Percentiles rank a stretch among this genome's conserved stretches.
Evolutionary conservation across 2,113 vertebrate genomes (phyloP).

Genomic region (Rostratula benghalensis): DNA sequence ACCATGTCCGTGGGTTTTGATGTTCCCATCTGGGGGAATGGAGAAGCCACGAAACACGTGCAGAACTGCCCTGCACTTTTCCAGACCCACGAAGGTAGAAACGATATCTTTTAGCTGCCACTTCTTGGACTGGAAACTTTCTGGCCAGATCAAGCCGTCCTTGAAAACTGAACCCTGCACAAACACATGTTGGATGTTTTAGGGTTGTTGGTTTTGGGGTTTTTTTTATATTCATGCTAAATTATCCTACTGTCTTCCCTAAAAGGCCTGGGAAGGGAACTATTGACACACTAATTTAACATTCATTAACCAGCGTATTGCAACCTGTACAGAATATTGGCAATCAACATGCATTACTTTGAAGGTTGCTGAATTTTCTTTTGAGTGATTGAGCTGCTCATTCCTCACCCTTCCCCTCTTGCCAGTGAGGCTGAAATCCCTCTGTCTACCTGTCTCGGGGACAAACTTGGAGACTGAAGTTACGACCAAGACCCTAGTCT

Average conservation of each 20-base stretch:
- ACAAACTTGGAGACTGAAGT: background rate
- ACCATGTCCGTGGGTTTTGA: background rate
- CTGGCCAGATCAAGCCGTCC: background rate
- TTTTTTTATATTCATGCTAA: background rate
- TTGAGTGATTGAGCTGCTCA: background rate
- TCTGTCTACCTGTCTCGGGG: background rate
- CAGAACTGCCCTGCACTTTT: background rate
- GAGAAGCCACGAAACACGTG: background rate
- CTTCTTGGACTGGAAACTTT: background rate
- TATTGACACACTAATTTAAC: slow-evolving; percentile 15
- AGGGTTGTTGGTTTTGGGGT: background rate
- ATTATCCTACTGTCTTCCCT: background rate
- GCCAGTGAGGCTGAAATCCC: background rate
- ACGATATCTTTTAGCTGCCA: background rate
- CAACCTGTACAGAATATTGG: background rate
- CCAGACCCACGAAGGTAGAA: background rate
- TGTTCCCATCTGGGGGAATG: background rate
- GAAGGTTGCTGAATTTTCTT: slow-evolving; percentile 21
- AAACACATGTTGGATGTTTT: background rate
- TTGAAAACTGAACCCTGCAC: background rate
- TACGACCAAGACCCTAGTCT: rapidly evolving
- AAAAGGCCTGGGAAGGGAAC: background rate
- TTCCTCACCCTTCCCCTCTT: background rate
- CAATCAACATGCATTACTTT: background rate
- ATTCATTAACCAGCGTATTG: background rate